Evolutionary conservation across 2,888 invertebrate genomes (phyloP), one percentile per base, ranked within the genome.

Genomic region (Aethes cnicana): DNA sequence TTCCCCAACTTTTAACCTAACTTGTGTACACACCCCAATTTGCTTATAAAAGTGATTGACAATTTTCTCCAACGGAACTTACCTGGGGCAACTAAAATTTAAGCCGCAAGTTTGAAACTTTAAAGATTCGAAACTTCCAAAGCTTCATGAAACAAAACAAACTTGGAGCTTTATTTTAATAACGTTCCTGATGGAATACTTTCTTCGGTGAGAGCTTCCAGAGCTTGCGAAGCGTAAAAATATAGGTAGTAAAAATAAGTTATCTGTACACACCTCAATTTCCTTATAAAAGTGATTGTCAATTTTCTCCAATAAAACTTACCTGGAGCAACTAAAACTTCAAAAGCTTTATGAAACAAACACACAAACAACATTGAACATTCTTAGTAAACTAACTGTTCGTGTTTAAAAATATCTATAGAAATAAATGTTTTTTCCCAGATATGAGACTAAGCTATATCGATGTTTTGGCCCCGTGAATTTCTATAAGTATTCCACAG

Each of bases 111-210:
- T 48, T 42, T 21, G 3, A 20, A 20, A 20, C 7, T 33, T 20
- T 20, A 42, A 49, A 49, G 42, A 49, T 49, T 35, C 12, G 20
- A 42, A 48, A 42, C 14, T 42, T 26, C 26, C 9, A 7, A 14
- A 42, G 26, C 42, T 42, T 43, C 25, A 16, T 25, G 21, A 42
- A 49, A 35, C 49, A 42, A 42, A 49, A 21, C 35, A 42, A 42
- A 42, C 33, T 30, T 11, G 7, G 20, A 33, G 35, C 41, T 48
- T 20, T 48, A 41, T 35, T 49, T 39, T 49, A 35, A 33, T 42
- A 35, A 49, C 11, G 12, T 49, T 49, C 26, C 16, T 20, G 25
- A 42, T 35, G 18, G 16, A 47, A 14, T 17, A 35, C 32, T 25
- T 32, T n/a, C n/a, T n/a, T 39, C 6, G 12, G 32, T 32, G 30